Base-by-base conservation (phyloP, 1,140 invertebrate species). In the Dermatophagoides farinae region DNA sequence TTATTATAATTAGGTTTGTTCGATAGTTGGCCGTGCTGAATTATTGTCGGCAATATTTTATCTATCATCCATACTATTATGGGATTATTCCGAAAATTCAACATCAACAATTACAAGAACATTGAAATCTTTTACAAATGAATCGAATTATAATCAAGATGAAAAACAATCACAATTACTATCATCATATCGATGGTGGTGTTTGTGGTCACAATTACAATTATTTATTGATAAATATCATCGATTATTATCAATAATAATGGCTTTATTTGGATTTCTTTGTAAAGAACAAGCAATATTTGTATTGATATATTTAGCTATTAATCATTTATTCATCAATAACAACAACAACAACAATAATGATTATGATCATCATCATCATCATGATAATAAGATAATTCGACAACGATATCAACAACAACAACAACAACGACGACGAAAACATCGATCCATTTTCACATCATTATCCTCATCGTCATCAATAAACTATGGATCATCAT, bases 251-350 rank as follows among this genome's bases (percentile, higher is more conserved):
- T 82, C 81, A 63, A 81, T 85, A 72, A 70, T 80, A 59, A 84
- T 79, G 66, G 84, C 83, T 53, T 81, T 80, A 57, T 79, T 81
- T 22, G 85, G 86, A 37, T 90, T 90, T 85, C 75, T 91, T 63
- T 90, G 83, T 73, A 90, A 90, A 72, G 90, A 95, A 73, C 89
- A 88, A 18, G 88, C 87, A n/a, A 80, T 92, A 61, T 89, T 86
- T 53, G 86, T 89, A n/a, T 72, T 93, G 64, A 80, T 82, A 20
- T 79, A 90, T 40, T 91, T 88, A 72, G 80, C 82, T 60, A 73
- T 86, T 25, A 88, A 88, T 73, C 80, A 84, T 66, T 68, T 95
- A 61, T 16, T 54, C 9, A 37, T 47, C 18, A 31, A 31, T 31
- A 31, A 31, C 8, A 31, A 31, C 8, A 31, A 31, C 8, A 31